A percentile compares a stretch with the other conserved stretches of the same genome.
Conservation (phyloP, 2,888 invertebrate species). For the Rutpela maculata region DNA sequence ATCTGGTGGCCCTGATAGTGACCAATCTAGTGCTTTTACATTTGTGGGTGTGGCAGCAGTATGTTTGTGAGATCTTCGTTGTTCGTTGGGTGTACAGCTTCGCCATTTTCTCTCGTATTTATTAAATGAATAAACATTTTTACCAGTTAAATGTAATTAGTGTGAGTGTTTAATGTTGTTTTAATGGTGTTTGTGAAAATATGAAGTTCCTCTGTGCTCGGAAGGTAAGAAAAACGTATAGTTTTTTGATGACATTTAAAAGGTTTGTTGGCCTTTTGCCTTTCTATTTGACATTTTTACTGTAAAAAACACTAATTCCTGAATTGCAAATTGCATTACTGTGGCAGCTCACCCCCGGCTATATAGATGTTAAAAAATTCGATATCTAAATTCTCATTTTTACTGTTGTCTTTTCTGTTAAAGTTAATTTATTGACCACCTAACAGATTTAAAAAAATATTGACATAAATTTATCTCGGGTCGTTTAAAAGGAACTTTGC, state of each 20-base stretch:
- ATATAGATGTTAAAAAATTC: neutral
- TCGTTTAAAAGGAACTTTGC: conserved; percentile 21
- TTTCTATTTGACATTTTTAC: conserved; percentile 63
- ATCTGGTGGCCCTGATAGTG: conserved; percentile 27
- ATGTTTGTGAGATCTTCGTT: conserved; percentile 54
- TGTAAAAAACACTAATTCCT: conserved; percentile 52
- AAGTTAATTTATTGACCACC: conserved; percentile 41
- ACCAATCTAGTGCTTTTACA: conserved; percentile 52
- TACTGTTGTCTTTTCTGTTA: neutral
- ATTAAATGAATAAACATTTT: conserved; percentile 53
- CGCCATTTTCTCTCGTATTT: conserved; percentile 63
- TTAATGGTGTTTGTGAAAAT: conserved; percentile 46
- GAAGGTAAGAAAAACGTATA: conserved; percentile 54
- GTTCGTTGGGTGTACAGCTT: conserved; percentile 63
- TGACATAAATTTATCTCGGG: conserved; percentile 17
- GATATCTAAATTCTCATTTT: neutral
- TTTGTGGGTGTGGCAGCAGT: conserved; percentile 61
- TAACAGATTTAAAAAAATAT: conserved; percentile 39
- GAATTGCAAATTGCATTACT: conserved; percentile 30
- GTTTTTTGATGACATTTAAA: conserved; percentile 50
- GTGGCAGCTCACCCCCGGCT: neutral
- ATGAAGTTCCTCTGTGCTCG: conserved; percentile 46
- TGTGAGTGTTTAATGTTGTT: conserved; percentile 39
- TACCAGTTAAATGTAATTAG: conserved; percentile 47
- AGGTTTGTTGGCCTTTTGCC: conserved; percentile 62